Evolutionary conservation across 2,888 invertebrate genomes (phyloP), one percentile per base, ranked within the genome.

Genomic region (Conistra vaccinii): DNA sequence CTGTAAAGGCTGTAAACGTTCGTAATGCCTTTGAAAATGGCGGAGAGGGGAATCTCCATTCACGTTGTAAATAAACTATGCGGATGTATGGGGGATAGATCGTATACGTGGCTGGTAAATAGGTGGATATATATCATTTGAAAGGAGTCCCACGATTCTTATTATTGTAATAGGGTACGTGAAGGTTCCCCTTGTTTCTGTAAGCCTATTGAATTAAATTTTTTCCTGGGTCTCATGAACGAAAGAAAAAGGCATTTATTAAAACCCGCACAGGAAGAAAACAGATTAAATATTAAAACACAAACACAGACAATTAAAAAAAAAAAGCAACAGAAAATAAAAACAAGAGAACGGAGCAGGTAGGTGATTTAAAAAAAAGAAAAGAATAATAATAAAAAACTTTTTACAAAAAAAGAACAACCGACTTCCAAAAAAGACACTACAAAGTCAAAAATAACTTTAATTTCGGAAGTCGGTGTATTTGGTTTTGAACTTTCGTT

Each of bases 11-110:
- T 74, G 69, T 66, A 69, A 72, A 74, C 77, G 73, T 74, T 75
- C 69, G 72, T 69, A 83, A 84, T 79, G 72, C 72, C 68, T 79
- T 73, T 73, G 76, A 71, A 55, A 71, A 82, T 75, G 66, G 71
- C 76, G 65, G 80, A 75, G 85, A 84, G 78, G 82, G 70, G 77
- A 73, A 77, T 76, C 79, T 80, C 61, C 17, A 45, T 76, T 76
- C 58, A 53, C 67, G 39, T 63, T 65, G 48, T 6, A 29, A 53
- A 80, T 74, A 74, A 77, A 84, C 80, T 73, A 69, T 65, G 65
- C 63, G 69, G 39, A 68, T 69, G 23, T 62, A 57, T 71, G 23
- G 62, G 65, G 51, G 39, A 62, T 55, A 58, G 20, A 55, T 66
- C 12, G 12, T 45, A 57, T 53, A n/a, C n/a, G 39, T 39, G 48